Percentiles rank a stretch among this genome's conserved stretches.
Evolutionary conservation across 2,888 invertebrate genomes (phyloP).

Genomic region (Vesta saturnalis): DNA sequence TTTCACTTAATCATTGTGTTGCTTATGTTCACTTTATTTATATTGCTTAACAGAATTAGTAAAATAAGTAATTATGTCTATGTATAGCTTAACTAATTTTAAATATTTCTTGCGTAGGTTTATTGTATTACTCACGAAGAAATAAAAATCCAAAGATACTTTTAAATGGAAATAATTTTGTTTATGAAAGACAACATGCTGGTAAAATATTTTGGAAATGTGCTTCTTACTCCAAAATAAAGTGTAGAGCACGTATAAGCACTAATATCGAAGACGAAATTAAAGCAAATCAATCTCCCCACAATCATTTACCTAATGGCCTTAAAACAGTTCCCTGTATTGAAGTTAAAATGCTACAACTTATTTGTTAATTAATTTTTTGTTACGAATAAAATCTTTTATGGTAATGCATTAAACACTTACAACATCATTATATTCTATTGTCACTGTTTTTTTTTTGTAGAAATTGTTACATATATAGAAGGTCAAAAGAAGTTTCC

Average conservation of each 20-base stretch:
- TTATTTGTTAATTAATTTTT: not conserved
- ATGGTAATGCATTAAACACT: too few relatives aligned
- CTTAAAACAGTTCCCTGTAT: not conserved
- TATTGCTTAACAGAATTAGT: too few relatives aligned
- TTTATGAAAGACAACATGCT: conserved; percentile 25
- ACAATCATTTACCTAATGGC: conserved; percentile 16
- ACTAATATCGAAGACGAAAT: conserved; percentile 34
- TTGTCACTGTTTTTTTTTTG: conserved; percentile 18
- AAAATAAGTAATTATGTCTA: too few relatives aligned
- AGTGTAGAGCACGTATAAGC: conserved; percentile 43
- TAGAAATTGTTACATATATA: conserved; percentile 52
- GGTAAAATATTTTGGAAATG: conserved; percentile 52
- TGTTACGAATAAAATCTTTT: not conserved
- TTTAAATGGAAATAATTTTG: conserved; percentile 36
- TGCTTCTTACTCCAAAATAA: conserved; percentile 44
- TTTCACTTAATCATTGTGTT: too few relatives aligned
- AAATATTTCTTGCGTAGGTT: conserved; percentile 32
- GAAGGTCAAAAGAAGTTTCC: conserved; percentile 52
- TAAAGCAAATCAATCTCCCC: conserved; percentile 13
- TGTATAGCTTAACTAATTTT: too few relatives aligned
- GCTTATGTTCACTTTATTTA: too few relatives aligned
- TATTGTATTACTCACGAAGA: conserved; percentile 37
- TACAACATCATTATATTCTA: too few relatives aligned
- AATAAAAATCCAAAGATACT: conserved; percentile 42
- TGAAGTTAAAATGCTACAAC: not conserved